phyloP scores from a whole-genome alignment of 2,113 vertebrate genomes.

The Xyliphius kryptos region DNA sequence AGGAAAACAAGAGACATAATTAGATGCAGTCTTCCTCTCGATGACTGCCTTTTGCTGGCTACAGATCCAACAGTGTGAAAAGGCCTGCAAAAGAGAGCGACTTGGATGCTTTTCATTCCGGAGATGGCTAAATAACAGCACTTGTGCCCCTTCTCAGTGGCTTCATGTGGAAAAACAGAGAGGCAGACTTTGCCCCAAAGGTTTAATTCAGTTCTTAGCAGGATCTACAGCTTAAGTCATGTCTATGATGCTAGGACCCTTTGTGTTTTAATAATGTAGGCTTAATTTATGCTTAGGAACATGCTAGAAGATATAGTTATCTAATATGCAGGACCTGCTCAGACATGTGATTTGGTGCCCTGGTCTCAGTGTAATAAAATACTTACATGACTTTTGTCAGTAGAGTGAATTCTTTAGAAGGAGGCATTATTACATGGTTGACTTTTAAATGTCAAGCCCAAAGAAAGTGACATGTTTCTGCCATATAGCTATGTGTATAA shows the following conservation, averaged over 20 bases:
- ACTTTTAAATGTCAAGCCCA: slow-evolving; percentile 49
- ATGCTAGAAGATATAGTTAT: too few species aligned
- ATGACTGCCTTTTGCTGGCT: slow-evolving; percentile 55
- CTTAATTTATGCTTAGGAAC: too few species aligned
- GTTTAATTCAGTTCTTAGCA: too few species aligned
- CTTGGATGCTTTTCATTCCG: slow-evolving; percentile 49
- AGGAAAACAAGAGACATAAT: slow-evolving; percentile 59
- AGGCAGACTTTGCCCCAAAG: too few species aligned
- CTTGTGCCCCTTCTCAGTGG: slow-evolving; percentile 32
- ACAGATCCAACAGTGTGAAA: slow-evolving; percentile 44
- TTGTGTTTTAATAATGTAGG: too few species aligned
- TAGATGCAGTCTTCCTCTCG: slow-evolving; percentile 56
- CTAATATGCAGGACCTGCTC: too few species aligned
- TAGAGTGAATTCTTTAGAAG: slow-evolving; percentile 32
- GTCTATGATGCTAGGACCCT: too few species aligned
- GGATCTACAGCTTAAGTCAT: too few species aligned
- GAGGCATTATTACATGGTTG: slow-evolving; percentile 41
- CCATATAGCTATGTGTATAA: slow-evolving; percentile 37
- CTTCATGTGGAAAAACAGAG: slow-evolving; percentile 15
- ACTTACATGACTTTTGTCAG: slow-evolving; percentile 33
- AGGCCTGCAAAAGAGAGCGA: slow-evolving; percentile 35
- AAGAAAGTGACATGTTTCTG: slow-evolving; percentile 32
- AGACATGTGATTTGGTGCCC: slow-evolving; percentile 7
- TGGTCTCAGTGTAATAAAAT: slow-evolving; percentile 38
- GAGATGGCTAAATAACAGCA: slow-evolving; percentile 52